Conservation (phyloP, 2,888 invertebrate species). For the Molanna angustata region DNA sequence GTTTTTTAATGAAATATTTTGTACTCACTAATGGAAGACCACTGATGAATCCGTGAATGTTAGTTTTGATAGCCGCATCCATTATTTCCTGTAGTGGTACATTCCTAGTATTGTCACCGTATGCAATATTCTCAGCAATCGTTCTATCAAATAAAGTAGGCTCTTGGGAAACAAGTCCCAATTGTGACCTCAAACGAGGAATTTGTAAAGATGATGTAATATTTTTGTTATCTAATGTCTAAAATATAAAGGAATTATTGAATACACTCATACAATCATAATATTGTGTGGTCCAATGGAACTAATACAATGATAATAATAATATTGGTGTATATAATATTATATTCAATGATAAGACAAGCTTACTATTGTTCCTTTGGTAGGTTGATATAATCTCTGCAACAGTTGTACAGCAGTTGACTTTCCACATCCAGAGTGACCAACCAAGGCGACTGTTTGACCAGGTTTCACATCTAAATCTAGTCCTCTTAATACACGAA, state of each 20-base stretch:
- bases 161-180: conserved; percentile 83
- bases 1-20: neutral
- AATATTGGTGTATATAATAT: neutral
- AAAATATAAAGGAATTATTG: neutral
- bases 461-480: conserved; percentile 60
- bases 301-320: neutral
- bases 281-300: neutral
- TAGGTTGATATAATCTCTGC: conserved; percentile 77
- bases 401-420: conserved; percentile 79
- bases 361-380: conserved; percentile 46
- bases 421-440: conserved; percentile 77
- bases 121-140: conserved; percentile 82
- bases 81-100: conserved; percentile 68
- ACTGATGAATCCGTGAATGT: conserved; percentile 73
- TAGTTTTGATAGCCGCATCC: conserved; percentile 67
- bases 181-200: conserved; percentile 63
- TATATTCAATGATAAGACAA: neutral
- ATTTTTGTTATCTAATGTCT: conserved; percentile 41
- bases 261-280: neutral
- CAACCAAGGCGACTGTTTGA: conserved; percentile 66
- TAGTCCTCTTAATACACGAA: conserved; percentile 53
- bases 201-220: conserved; percentile 58
- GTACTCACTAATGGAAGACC: conserved; percentile 61
- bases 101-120: conserved; percentile 68
- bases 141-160: conserved; percentile 78